Evolutionary conservation across 2,113 vertebrate species (phyloP).

Genomic region (Mixornis gularis): DNA sequence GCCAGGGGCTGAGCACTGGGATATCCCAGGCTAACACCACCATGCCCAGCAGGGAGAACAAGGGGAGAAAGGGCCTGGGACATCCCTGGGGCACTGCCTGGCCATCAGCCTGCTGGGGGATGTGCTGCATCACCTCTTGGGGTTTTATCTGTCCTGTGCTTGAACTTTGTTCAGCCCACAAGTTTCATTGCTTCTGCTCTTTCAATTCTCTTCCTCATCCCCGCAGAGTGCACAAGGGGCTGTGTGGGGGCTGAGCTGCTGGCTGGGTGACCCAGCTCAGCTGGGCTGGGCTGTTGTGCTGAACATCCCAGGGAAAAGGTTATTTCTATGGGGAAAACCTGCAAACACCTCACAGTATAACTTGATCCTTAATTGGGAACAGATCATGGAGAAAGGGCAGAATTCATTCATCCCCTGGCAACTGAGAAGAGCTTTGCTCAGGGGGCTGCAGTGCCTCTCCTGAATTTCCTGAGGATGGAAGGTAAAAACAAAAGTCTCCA

Average conservation of each 20-base stretch:
- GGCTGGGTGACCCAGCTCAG: neutral
- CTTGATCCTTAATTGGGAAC: neutral
- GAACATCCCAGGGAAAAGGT: neutral
- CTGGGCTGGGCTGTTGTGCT: neutral
- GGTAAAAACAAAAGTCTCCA: neutral
- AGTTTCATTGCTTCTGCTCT: neutral
- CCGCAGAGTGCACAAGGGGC: accelerated
- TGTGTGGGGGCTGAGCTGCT: neutral
- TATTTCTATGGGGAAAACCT: neutral
- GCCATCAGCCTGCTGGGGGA: neutral
- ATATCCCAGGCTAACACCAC: accelerated
- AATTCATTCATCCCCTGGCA: neutral
- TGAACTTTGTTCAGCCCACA: neutral
- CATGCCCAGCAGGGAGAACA: neutral
- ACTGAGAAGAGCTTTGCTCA: neutral
- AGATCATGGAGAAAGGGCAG: neutral
- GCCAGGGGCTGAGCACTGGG: neutral
- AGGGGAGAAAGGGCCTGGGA: neutral
- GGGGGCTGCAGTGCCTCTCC: neutral
- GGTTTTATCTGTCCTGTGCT: neutral
- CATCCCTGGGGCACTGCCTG: neutral
- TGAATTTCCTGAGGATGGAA: neutral
- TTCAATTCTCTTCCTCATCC: neutral
- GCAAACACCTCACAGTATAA: neutral
- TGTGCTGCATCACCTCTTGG: no score